Percentiles rank a stretch among this genome's conserved stretches.
phyloP scores from a whole-genome alignment of 92 coral and sea anemone genomes.

The Heteractis magnifica region DNA sequence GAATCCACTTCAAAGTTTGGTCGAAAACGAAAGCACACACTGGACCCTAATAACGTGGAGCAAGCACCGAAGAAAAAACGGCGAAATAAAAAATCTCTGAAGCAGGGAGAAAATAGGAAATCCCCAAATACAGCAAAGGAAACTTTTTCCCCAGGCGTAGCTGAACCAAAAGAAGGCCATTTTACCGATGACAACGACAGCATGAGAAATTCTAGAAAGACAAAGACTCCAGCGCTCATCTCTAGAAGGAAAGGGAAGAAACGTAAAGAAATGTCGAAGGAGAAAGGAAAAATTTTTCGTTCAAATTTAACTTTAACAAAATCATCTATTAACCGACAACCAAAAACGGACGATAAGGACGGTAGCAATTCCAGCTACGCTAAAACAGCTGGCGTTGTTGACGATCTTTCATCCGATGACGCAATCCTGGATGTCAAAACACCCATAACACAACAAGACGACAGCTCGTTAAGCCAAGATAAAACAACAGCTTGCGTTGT shows the following conservation, averaged over 20 bases:
- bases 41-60: constrained; percentile 31
- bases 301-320: constrained; percentile 5
- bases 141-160: neutral
- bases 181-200: neutral
- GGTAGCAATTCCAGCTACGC: too few relatives aligned
- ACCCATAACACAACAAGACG: neutral
- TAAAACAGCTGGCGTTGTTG: too few relatives aligned
- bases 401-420: too few relatives aligned
- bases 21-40: constrained; percentile 35
- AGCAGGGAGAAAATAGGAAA: neutral
- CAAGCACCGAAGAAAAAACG: constrained; percentile 14
- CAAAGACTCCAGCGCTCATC: neutral
- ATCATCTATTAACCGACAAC: too few relatives aligned
- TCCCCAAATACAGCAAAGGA: neutral
- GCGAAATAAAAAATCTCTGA: neutral
- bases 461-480: neutral
- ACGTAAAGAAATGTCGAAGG: neutral
- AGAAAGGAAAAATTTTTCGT: constrained; percentile 23
- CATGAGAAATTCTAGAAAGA: neutral
- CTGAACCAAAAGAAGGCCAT: neutral
- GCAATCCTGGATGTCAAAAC: neutral
- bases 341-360: too few relatives aligned
- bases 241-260: neutral
- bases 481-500: neutral
- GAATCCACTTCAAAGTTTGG: constrained; percentile 34